Base-by-base conservation (phyloP, 2,888 invertebrate species). In the Meiosimyza decipiens region DNA sequence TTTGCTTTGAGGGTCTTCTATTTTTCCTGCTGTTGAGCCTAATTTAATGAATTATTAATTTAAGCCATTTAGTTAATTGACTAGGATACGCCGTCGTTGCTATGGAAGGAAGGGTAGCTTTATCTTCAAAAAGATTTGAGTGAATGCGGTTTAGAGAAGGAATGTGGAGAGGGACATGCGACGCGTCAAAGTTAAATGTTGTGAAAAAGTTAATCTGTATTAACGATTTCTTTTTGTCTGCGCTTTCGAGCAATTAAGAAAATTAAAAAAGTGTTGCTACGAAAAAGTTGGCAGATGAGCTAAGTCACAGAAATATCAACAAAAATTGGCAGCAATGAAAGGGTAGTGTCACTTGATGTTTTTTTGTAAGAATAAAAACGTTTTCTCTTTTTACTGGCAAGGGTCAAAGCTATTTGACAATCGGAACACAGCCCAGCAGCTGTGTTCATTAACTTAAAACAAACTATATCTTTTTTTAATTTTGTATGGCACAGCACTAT, bases 31-130 rank as follows among this genome's bases (percentile, higher is more conserved):
- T 47, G 49, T 47, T 47, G 51, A 51, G 64, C 51, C 22, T 64
- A 51, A 64, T 28, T 51, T 64, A 64, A 64, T 64, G 64, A 64
- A 64, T 52, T 64, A 64, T 64, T 64, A 64, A 64, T 64, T 64
- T 64, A 50, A 51, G 51, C 64, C 64, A 64, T 64, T 64, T 64
- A 18, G 28, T 51, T 64, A 64, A 64, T 64, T 64, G 64, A 51
- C 51, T 51, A 64, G 28, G 18, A 64, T 64, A 15, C 22, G 22
- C 22, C 13, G 12, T 18, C 7, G 64, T 50, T 51, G 22, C 16
- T 64, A 50, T 51, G n/a, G 16, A 15, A 22, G n/a, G 16, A 15
- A 64, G 22, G 22, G 50, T 50, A 9, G 18, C 49, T 51, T 64
- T 64, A 40, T 40, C 40, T 9, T 40, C 40, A 40, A 40, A 40